A percentile compares a stretch with the other conserved stretches of the same genome.
Evolutionary conservation across 2,888 invertebrate species (phyloP).

Genomic region (Leucoptera coffeella): DNA sequence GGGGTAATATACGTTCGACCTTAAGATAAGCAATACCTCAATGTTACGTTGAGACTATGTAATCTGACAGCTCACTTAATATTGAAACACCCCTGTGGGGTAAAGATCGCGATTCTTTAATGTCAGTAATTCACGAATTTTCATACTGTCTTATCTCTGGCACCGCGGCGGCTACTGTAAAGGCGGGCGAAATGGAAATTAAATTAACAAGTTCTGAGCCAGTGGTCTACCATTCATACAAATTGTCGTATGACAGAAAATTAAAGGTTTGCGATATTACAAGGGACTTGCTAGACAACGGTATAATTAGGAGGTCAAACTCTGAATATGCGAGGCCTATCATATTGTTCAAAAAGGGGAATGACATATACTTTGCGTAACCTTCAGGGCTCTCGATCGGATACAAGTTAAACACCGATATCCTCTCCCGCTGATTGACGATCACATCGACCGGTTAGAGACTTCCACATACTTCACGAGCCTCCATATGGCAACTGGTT

Average conservation of each 20-base stretch:
- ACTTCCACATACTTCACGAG: conserved; percentile 8
- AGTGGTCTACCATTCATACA: conserved; percentile 6
- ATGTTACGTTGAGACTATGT: background rate
- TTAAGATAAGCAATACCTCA: conserved; percentile 6
- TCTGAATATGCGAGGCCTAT: background rate
- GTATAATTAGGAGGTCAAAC: background rate
- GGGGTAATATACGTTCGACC: conserved; percentile 9
- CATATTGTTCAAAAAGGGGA: background rate
- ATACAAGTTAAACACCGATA: conserved; percentile 4
- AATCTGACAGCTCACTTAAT: background rate
- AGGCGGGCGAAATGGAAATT: conserved; percentile 10
- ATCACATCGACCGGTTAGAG: conserved; percentile 10
- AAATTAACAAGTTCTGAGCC: conserved; percentile 7
- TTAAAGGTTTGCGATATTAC: background rate
- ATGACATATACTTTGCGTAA: conserved; percentile 8
- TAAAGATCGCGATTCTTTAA: conserved; percentile 1
- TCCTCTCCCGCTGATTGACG: conserved; percentile 10
- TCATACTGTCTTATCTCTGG: conserved; percentile 8
- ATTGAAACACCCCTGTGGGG: conserved; percentile 6
- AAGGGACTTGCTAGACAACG: background rate
- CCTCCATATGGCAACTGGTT: conserved; percentile 7
- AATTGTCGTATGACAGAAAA: background rate
- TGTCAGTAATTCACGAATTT: conserved; percentile 7
- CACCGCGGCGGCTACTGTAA: conserved; percentile 10
- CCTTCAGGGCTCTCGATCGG: conserved; percentile 6